Conservation (phyloP, 2,797 vertebrate genomes). For the Paratrypauchen microcephalus region DNA sequence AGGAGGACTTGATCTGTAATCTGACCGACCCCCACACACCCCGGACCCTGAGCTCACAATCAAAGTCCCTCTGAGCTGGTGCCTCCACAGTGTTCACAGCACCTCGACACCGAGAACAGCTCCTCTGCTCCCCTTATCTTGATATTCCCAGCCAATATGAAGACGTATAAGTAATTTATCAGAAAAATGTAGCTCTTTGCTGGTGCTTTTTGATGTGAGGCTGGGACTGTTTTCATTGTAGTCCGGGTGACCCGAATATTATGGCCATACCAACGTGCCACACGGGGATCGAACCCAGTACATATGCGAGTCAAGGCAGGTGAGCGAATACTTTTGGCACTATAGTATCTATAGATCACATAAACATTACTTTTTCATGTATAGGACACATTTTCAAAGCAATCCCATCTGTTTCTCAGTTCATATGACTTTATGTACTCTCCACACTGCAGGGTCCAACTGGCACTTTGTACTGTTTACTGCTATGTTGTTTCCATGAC, state of each 20-base stretch:
- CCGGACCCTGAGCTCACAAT: background rate
- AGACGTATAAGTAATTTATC: conserved; percentile 48
- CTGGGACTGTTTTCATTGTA: conserved; percentile 57
- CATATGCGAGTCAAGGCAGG: too few species aligned
- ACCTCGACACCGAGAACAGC: too few species aligned
- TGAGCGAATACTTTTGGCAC: too few species aligned
- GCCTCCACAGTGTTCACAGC: background rate
- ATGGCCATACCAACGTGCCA: too few species aligned
- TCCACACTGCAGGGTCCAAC: background rate
- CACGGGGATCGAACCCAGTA: too few species aligned
- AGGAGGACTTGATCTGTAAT: background rate
- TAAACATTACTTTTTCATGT: too few species aligned
- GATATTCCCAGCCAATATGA: conserved; percentile 40
- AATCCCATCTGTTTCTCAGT: too few species aligned
- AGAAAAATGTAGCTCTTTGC: conserved; percentile 46
- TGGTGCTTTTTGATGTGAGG: conserved; percentile 53
- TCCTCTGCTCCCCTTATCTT: conserved; percentile 15
- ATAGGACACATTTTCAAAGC: too few species aligned
- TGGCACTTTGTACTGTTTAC: background rate
- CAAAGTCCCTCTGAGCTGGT: background rate
- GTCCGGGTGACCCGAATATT: too few species aligned
- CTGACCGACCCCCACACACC: background rate
- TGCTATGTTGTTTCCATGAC: background rate
- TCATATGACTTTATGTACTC: background rate
- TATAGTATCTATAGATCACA: too few species aligned